Evolutionary conservation across 2,113 vertebrate genomes (phyloP).

Genomic region (Neotragus moschatus): DNA sequence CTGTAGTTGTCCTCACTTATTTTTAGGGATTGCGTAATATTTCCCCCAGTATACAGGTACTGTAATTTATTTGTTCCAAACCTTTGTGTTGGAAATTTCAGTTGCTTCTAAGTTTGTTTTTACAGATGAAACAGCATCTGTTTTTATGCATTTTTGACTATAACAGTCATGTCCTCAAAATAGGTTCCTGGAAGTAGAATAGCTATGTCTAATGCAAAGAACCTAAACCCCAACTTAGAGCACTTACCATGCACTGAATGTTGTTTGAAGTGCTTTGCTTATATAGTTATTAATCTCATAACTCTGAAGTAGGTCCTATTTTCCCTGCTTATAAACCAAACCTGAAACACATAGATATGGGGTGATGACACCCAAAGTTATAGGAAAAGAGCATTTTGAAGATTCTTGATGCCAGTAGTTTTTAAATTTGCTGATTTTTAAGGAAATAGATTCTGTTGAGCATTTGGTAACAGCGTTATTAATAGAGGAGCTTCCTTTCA

Average conservation of each 20-base stretch:
- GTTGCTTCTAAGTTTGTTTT: not conserved
- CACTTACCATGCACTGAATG: not conserved
- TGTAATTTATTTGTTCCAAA: not conserved
- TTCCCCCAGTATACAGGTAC: not conserved
- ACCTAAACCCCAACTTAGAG: not conserved
- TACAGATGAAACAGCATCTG: not conserved
- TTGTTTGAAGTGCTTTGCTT: not conserved
- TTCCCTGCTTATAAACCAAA: not conserved
- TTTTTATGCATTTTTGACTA: conserved; percentile 2
- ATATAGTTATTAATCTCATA: not conserved
- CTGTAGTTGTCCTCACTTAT: not conserved
- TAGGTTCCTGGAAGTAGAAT: conserved; percentile 5
- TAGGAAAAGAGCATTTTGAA: not conserved
- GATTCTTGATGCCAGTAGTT: not conserved
- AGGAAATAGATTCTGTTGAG: not conserved
- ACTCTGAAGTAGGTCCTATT: not conserved
- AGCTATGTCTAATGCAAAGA: not conserved
- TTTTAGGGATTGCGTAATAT: conserved; percentile 7
- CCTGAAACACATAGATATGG: not conserved
- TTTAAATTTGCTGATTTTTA: conserved; percentile 14
- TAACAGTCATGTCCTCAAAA: not conserved
- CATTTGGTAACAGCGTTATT: not conserved
- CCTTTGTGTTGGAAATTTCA: not conserved
- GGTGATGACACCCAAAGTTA: not conserved
- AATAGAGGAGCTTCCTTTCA: not conserved